phyloP scores from a whole-genome alignment of 2,888 invertebrate species.

The Nemurella pictetii region DNA sequence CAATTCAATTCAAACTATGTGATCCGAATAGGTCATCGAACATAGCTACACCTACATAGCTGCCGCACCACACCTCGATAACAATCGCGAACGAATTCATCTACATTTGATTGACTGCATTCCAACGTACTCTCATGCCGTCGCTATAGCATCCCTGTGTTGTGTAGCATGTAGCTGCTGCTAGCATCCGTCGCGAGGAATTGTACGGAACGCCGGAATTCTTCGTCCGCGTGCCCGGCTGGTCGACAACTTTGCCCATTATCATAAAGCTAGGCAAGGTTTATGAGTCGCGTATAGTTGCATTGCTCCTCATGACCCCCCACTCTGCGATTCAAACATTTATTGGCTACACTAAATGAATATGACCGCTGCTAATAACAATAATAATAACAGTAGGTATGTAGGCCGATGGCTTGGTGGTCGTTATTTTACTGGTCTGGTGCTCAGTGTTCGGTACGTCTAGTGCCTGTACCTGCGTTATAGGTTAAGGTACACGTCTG shows the following conservation, averaged over 20 bases:
- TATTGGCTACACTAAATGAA: neutral
- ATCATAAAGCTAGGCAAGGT: neutral
- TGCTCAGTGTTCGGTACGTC: no score
- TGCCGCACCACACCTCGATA: neutral
- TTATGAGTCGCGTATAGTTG: neutral
- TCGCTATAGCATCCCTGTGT: neutral
- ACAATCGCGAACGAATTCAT: neutral
- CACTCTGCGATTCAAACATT: neutral
- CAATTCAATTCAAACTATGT: no score
- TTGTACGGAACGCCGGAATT: neutral
- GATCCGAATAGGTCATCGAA: no score
- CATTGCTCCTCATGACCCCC: neutral
- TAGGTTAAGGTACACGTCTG: neutral
- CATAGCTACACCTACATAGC: no score
- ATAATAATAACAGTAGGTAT: neutral
- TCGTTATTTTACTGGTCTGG: neutral
- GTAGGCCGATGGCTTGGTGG: neutral
- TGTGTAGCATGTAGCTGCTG: no score
- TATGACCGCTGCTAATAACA: neutral
- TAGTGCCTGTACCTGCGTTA: no score
- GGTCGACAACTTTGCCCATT: neutral
- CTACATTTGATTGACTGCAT: neutral
- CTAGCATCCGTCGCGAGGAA: no score
- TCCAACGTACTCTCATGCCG: neutral
- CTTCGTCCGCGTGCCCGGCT: neutral